phyloP scores from a whole-genome alignment of 2,888 invertebrate genomes.

The Cephus pulcher region DNA sequence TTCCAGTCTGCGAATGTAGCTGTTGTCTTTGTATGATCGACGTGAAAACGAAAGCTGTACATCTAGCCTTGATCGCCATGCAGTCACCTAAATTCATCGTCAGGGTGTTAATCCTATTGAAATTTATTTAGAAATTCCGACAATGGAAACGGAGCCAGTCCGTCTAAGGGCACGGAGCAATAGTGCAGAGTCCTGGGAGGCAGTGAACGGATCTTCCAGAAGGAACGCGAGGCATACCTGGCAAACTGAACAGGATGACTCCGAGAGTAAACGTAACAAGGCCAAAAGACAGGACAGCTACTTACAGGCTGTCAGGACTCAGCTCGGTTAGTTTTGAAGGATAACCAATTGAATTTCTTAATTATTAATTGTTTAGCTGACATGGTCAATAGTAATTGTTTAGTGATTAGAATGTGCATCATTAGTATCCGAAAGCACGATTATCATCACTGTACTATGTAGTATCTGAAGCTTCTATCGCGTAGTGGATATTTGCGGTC shows the following conservation, averaged over 20 bases:
- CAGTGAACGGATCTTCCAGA: conserved; percentile 48
- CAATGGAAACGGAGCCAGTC: conserved; percentile 59
- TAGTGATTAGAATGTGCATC: background rate
- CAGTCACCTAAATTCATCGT: background rate
- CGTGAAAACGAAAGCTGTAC: background rate
- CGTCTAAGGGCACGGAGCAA: conserved; percentile 69
- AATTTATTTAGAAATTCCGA: conserved; percentile 41
- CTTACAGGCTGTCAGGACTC: conserved; percentile 64
- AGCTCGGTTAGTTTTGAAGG: conserved; percentile 46
- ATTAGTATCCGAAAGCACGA: background rate
- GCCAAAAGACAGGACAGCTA: conserved; percentile 68
- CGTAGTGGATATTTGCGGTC: background rate
- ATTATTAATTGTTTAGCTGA: background rate
- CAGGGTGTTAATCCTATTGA: background rate
- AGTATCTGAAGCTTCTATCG: background rate
- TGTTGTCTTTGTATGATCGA: background rate
- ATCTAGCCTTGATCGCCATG: background rate
- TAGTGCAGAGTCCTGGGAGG: conserved; percentile 70
- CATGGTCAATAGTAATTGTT: background rate
- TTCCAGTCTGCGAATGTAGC: background rate
- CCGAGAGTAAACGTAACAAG: conserved; percentile 41
- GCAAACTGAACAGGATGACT: conserved; percentile 50
- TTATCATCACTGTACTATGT: background rate
- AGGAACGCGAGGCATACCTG: conserved; percentile 51
- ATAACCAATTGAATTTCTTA: background rate